A percentile compares a stretch with the other conserved stretches of the same genome.
phyloP scores from a whole-genome alignment of 1,140 invertebrate genomes.

The Drosophila pachea region DNA sequence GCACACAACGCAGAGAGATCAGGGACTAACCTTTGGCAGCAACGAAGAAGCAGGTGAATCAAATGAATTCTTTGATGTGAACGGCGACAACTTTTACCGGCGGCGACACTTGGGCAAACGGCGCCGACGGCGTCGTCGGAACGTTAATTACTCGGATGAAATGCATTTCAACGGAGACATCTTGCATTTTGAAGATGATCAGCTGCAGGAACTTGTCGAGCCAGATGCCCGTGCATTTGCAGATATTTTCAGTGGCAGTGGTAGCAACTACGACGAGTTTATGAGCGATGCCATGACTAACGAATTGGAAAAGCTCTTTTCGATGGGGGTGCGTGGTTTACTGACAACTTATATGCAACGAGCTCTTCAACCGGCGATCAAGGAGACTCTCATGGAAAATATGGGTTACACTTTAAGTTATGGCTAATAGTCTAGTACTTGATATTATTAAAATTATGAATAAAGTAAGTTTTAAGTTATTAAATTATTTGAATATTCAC shows the following conservation, averaged over 20 bases:
- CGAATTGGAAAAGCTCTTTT: constrained; percentile 91
- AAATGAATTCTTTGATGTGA: constrained; percentile 52
- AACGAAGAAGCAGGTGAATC: constrained; percentile 51
- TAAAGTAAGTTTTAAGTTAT: constrained; percentile 54
- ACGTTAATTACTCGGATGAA: constrained; percentile 51
- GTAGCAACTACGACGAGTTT: constrained; percentile 46
- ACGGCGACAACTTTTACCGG: constrained; percentile 69
- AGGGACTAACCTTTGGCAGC: constrained; percentile 51
- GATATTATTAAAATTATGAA: constrained; percentile 15
- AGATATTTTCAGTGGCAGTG: constrained; percentile 50
- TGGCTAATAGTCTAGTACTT: constrained; percentile 77
- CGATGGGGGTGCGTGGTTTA: constrained; percentile 87
- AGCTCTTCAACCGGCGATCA: constrained; percentile 89
- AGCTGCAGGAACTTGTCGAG: constrained; percentile 66
- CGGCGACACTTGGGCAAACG: constrained; percentile 46
- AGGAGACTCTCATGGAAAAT: constrained; percentile 90
- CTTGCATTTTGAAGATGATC: constrained; percentile 66
- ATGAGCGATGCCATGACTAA: constrained; percentile 83
- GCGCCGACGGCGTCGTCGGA: constrained; percentile 51
- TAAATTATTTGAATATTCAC: not conserved
- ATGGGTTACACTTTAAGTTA: constrained; percentile 92
- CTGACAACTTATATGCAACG: constrained; percentile 90
- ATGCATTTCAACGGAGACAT: constrained; percentile 78
- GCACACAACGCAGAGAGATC: constrained; percentile 50
- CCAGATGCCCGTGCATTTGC: constrained; percentile 75